Conservation (phyloP, 1,140 invertebrate species). For the Globodera rostochiensis region DNA sequence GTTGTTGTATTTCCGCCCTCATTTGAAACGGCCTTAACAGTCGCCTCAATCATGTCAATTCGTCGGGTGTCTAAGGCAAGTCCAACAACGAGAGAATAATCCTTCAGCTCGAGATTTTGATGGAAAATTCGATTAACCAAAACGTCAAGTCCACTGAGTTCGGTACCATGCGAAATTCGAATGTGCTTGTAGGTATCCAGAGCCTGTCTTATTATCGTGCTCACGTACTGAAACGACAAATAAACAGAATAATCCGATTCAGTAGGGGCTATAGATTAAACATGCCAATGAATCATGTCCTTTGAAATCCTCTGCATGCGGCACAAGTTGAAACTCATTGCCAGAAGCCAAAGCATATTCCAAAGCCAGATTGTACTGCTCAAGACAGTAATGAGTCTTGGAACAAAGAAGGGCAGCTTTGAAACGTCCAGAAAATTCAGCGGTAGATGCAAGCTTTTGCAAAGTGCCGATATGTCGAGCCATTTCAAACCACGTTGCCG, state of each 20-base stretch:
- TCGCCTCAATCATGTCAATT: slow-evolving; percentile 58
- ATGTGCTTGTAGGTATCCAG: slow-evolving; percentile 66
- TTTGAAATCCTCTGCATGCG: slow-evolving; percentile 85
- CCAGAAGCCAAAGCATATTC: slow-evolving; percentile 53
- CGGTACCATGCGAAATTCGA: slow-evolving; percentile 25
- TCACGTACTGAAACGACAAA: slow-evolving; percentile 78
- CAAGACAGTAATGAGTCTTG: slow-evolving; percentile 72
- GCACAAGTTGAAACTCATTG: slow-evolving; percentile 75
- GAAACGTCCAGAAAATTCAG: slow-evolving; percentile 80
- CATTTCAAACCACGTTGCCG: slow-evolving; percentile 63
- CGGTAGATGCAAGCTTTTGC: slow-evolving; percentile 81
- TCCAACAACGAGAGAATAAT: slow-evolving; percentile 57
- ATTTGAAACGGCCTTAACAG: slow-evolving; percentile 41
- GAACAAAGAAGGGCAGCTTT: slow-evolving; percentile 93
- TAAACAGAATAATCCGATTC: slow-evolving; percentile 86
- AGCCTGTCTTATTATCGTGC: slow-evolving; percentile 70
- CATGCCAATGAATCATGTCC: slow-evolving; percentile 52
- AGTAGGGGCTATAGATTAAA: slow-evolving; percentile 69
- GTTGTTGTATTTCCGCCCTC: slow-evolving; percentile 46
- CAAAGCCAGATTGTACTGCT: slow-evolving; percentile 52
- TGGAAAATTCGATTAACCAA: slow-evolving; percentile 97
- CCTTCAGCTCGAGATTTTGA: slow-evolving; percentile 67
- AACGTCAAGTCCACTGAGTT: slow-evolving; percentile 84
- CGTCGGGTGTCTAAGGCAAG: slow-evolving; percentile 58
- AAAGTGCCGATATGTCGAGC: slow-evolving; percentile 57